phyloP scores from a whole-genome alignment of 2,797 vertebrate species.

The Adrianichthys oophorus region DNA sequence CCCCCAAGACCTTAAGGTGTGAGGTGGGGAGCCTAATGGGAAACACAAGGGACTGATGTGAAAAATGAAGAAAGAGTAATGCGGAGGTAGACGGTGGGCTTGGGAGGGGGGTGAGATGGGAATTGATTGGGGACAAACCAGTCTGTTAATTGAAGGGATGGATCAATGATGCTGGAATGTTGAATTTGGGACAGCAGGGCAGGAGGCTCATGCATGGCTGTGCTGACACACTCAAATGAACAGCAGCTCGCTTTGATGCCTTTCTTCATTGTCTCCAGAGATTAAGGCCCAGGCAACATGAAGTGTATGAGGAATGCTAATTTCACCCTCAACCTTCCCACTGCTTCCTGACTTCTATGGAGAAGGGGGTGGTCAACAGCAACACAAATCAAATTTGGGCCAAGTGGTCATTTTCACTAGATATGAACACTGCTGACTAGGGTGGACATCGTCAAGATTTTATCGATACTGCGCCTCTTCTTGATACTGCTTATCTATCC shows the following conservation, averaged over 20 bases:
- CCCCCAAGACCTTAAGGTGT: slow-evolving; percentile 87
- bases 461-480: too few species aligned
- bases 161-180: slow-evolving; percentile 66
- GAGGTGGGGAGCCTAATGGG: slow-evolving; percentile 34
- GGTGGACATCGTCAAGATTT: not conserved
- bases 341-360: slow-evolving; percentile 33
- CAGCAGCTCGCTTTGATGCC: slow-evolving; percentile 79
- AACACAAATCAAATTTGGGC: not conserved
- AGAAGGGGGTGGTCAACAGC: slow-evolving; percentile 70
- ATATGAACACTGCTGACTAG: slow-evolving; percentile 60
- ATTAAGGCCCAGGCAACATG: slow-evolving; percentile 78
- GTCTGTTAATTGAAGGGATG: slow-evolving; percentile 65
- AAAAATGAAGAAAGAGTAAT: slow-evolving; percentile 55
- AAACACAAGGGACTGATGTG: slow-evolving; percentile 50
- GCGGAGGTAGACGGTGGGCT: slow-evolving; percentile 38
- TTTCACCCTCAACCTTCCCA: slow-evolving; percentile 48
- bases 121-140: slow-evolving; percentile 71
- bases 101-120: slow-evolving; percentile 47
- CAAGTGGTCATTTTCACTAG: slow-evolving; percentile 60
- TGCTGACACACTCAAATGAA: slow-evolving; percentile 51
- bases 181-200: slow-evolving; percentile 59
- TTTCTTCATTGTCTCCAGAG: slow-evolving; percentile 76
- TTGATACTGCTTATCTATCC: too few species aligned
- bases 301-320: slow-evolving; percentile 77
- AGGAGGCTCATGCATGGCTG: slow-evolving; percentile 24